Evolutionary conservation across 2,797 vertebrate genomes (phyloP), one percentile per base, ranked within the genome.

Genomic region (Brachyalestes nurse): DNA sequence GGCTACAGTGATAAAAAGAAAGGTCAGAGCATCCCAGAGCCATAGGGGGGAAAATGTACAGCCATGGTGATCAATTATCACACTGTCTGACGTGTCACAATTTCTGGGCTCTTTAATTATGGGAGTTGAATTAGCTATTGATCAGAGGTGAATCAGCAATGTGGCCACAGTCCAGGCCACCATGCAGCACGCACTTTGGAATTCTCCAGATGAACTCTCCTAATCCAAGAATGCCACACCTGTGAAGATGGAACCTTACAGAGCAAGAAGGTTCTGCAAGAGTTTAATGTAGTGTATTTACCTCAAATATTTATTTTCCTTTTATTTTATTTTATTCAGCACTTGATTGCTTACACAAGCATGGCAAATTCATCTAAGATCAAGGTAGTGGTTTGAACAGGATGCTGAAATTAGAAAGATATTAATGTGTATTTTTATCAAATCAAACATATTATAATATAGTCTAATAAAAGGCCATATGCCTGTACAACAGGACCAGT

Each of bases 91-190:
- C 81, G 82, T 75, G 61, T 72, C 79, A 72, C 77, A 67, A 84
- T 78, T 84, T 72, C 79, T 47, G 23, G 72, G 88, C 76, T 86
- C 86, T 89, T 88, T 94, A 92, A 93, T 94, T 93, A 92, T 93
- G 91, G 92, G 91, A 90, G 88, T 34, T 86, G 90, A 94, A 94
- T 93, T 93, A 93, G 89, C 92, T 93, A 94, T 94, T 84, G 91
- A 94, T 92, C 92, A 92, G 87, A 88, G 91, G 89, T 90, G 90
- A 93, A 88, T 89, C 90, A 91, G 91, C 88, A 84, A 87, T 85
- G 86, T 81, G 47, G 86, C 86, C 83, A 86, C 80, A 77, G 80
- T 85, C 81, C 9, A 60, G 55, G 38, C 34, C 55, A 42, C n/a
- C 21, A 8, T 60, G 38, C n/a, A 4, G 34, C 13, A 17, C 23